These are phyloP conservation scores for Machimus atricapillus DNA, from an alignment of 2,888 invertebrate species.

Conservation along the genomic window DNA sequence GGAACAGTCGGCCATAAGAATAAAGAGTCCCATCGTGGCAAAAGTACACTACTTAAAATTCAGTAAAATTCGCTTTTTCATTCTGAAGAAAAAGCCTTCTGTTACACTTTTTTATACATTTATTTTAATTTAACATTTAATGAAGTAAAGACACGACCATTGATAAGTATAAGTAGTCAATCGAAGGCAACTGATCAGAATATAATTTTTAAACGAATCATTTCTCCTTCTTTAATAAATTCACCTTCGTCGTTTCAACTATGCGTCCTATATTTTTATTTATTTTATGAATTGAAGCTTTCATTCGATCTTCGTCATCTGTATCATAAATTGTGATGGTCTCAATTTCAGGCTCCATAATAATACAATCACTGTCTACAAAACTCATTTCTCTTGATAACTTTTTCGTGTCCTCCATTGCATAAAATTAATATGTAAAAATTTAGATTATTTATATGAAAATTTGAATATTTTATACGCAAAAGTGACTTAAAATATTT, in stretches of 20 bases:
- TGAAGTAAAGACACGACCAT: neutral
- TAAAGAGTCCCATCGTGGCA: no score
- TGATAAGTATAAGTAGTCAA: neutral
- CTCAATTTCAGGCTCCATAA: neutral
- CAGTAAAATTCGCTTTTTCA: no score
- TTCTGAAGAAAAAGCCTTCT: no score
- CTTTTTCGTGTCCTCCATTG: neutral
- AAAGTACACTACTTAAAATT: no score
- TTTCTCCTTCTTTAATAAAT: neutral
- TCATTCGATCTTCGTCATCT: neutral
- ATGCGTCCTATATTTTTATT: neutral
- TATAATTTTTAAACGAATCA: neutral
- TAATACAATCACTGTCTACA: neutral
- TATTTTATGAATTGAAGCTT: neutral
- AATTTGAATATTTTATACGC: neutral
- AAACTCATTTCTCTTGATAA: neutral
- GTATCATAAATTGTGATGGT: neutral
- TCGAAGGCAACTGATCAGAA: neutral
- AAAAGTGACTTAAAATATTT: neutral
- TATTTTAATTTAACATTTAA: neutral
- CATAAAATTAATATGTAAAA: neutral
- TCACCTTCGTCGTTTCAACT: neutral
- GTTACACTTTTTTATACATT: neutral
- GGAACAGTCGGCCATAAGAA: no score
- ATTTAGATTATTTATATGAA: neutral